These are phyloP conservation scores for Calycopis cecrops DNA, from an alignment of 1,140 invertebrate species.

Conservation along the genomic window DNA sequence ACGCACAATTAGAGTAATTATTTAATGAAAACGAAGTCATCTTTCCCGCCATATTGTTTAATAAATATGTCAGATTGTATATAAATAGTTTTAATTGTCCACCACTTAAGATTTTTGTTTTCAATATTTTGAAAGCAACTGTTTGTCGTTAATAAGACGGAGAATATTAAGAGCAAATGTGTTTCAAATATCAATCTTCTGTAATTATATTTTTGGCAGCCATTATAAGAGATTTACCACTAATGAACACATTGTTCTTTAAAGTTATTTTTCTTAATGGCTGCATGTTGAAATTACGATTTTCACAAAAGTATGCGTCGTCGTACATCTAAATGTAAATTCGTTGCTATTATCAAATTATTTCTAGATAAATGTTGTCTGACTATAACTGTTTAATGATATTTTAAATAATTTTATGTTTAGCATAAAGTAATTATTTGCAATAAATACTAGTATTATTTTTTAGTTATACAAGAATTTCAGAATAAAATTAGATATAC, in stretches of 20 bases:
- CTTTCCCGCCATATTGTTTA: not conserved
- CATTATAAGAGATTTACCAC: slow-evolving; percentile 10
- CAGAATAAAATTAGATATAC: too few relatives aligned
- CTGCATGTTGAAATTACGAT: not conserved
- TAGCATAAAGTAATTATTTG: too few relatives aligned
- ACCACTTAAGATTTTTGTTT: slow-evolving; percentile 10
- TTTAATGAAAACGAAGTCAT: slow-evolving; percentile 4
- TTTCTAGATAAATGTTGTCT: too few relatives aligned
- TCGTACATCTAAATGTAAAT: not conserved
- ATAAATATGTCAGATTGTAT: slow-evolving; percentile 1
- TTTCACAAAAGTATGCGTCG: not conserved
- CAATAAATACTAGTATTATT: too few relatives aligned
- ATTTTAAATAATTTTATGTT: too few relatives aligned
- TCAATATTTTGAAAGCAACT: slow-evolving; percentile 10
- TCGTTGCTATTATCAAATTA: not conserved
- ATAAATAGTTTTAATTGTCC: slow-evolving; percentile 8
- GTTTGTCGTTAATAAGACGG: slow-evolving; percentile 4
- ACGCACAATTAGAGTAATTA: slow-evolving; percentile 4
- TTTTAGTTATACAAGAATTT: too few relatives aligned
- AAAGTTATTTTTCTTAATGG: slow-evolving; percentile 1
- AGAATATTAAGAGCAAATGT: slow-evolving; percentile 4
- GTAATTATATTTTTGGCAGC: slow-evolving; percentile 12
- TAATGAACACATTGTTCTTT: slow-evolving; percentile 7
- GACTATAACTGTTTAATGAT: too few relatives aligned
- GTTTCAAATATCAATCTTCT: slow-evolving; percentile 5